Evolutionary conservation across 2,113 vertebrate species (phyloP).

Genomic region (Ginglymostoma cirratum): DNA sequence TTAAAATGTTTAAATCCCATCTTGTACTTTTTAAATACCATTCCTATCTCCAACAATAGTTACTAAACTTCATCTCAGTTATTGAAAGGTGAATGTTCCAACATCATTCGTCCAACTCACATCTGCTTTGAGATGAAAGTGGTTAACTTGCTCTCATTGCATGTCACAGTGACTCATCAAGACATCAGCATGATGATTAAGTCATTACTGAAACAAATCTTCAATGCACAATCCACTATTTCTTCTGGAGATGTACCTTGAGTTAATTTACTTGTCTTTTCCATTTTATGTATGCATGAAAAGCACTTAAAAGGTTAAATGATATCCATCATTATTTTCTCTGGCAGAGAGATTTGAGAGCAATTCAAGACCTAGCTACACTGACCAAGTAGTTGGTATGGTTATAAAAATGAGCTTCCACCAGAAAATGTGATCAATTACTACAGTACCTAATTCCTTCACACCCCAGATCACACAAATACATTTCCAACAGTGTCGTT

Average conservation of each 20-base stretch:
- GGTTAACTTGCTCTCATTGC: background rate
- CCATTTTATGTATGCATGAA: background rate
- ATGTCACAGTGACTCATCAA: background rate
- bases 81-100: background rate
- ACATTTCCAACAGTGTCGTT: background rate
- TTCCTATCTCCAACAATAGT: background rate
- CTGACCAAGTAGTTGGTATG: background rate
- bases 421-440: background rate
- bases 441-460: background rate
- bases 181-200: background rate
- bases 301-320: background rate
- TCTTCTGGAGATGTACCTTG: background rate
- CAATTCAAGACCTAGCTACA: background rate
- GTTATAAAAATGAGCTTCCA: background rate
- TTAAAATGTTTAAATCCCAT: background rate
- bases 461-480: background rate
- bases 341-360: background rate
- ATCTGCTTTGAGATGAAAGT: background rate
- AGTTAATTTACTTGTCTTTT: background rate
- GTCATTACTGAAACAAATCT: background rate
- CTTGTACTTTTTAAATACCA: background rate
- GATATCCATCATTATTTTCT: background rate
- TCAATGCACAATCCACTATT: background rate
- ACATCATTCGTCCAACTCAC: background rate
- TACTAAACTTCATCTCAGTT: background rate